Evolutionary conservation across 2,888 invertebrate species (phyloP).

Genomic region (Molorchus minor): DNA sequence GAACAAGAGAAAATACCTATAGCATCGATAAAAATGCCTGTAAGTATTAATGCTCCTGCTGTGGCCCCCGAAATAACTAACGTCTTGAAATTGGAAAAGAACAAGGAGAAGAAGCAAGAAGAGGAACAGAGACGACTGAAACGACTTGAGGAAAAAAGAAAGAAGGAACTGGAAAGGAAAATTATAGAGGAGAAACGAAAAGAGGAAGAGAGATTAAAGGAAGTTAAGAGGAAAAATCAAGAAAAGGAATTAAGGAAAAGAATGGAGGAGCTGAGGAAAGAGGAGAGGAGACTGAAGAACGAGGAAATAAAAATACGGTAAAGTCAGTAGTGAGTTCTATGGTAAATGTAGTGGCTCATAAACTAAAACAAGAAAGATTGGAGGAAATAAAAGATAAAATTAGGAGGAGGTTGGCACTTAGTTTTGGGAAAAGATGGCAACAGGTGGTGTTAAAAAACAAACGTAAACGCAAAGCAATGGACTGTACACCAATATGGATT

Average conservation of each 20-base stretch:
- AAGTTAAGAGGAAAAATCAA: conserved; percentile 34
- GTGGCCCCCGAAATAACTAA: neutral
- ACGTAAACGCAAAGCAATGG: conserved; percentile 65
- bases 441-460: conserved; percentile 58
- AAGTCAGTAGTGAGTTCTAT: conserved; percentile 53
- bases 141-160: conserved; percentile 30
- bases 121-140: conserved; percentile 36
- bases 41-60: neutral
- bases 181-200: conserved; percentile 33
- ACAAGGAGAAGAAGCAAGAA: conserved; percentile 40
- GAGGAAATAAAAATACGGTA: conserved; percentile 53
- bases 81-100: conserved; percentile 37
- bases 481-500: conserved; percentile 67
- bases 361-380: conserved; percentile 57
- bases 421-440: conserved; percentile 64
- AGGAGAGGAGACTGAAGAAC: conserved; percentile 41
- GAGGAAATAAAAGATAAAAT: conserved; percentile 58
- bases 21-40: neutral
- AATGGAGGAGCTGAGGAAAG: conserved; percentile 37
- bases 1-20: neutral
- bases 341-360: conserved; percentile 57
- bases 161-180: conserved; percentile 34
- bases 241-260: conserved; percentile 38
- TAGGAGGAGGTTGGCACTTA: conserved; percentile 55
- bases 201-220: conserved; percentile 39